Evolutionary conservation across 2,113 vertebrate species (phyloP), one percentile per base, ranked within the genome.

Genomic region (Egretta garzetta): DNA sequence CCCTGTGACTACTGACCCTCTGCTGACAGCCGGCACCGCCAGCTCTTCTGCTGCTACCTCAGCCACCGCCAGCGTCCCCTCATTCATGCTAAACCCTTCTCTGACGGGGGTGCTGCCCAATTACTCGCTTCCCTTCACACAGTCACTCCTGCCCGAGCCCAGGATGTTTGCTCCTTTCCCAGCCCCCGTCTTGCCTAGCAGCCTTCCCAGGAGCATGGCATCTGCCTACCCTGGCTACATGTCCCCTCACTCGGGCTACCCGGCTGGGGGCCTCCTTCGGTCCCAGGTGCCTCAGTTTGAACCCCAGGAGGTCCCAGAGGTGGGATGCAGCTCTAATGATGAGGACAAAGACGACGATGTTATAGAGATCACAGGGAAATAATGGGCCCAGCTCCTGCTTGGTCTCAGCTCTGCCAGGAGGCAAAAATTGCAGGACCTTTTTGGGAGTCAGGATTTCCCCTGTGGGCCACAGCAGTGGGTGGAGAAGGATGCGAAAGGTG

Each of bases 331-430:
- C 95, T 99, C 99, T 95, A 99, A 99, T 62, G 99, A 99, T 0
- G 99, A 99, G 90, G 99, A 99, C 66, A 99, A 99, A 71, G 99
- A 99, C 21, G 99, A 99, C 23, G 99, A 99, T 63, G 99, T 99
- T 74, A 99, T 99, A 92, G 99, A 99, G 98, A 99, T 99, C 96
- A 99, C 98, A 67, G 99, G 99, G 98, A 99, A 99, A 95, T 99
- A 99, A 98, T 60, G 70, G 80, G 87, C 93, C 91, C 76, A 53
- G 82, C 91, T 90, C 96, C 93, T 96, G 80, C 72, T 95, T 1
- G 20, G 91, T 88, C 77, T 95, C 94, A 66, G 73, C 95, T 95
- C 87, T 0, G 63, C 93, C 82, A 52, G 91, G 85, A 97, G 97
- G 86, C 93, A 89, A 91, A 91, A 93, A 71, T 95, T 93, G 93